phyloP scores from a whole-genome alignment of 2,797 vertebrate species.

The Cynopterus sphinx region DNA sequence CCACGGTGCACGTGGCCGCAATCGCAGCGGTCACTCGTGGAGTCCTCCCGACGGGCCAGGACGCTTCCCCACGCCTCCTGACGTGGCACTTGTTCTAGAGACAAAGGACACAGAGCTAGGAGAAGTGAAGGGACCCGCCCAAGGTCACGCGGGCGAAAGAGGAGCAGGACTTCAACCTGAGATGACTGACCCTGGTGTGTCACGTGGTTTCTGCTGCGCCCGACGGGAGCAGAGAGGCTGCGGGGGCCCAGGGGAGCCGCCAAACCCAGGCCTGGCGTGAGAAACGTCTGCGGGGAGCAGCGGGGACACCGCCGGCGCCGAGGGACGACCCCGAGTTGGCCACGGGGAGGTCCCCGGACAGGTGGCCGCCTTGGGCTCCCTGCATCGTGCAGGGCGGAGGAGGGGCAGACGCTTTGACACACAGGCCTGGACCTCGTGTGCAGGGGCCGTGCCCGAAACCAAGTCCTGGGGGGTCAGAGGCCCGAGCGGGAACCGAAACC shows the following conservation, averaged over 20 bases:
- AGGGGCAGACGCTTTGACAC: too few relatives aligned
- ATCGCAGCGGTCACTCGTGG: rapidly evolving
- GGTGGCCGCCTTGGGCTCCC: not conserved
- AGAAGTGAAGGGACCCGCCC: too few relatives aligned
- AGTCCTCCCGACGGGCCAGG: rapidly evolving
- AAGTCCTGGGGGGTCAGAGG: not conserved
- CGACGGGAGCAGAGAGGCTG: not conserved
- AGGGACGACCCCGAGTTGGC: not conserved
- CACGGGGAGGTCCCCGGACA: rapidly evolving
- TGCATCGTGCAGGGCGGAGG: rapidly evolving
- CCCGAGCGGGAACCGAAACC: not conserved
- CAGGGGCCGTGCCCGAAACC: too few relatives aligned
- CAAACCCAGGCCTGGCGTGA: not conserved
- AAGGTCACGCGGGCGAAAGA: not conserved
- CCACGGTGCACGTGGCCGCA: rapidly evolving
- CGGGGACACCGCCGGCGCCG: not conserved
- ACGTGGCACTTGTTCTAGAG: not conserved
- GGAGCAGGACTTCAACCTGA: not conserved
- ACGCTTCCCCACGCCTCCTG: not conserved
- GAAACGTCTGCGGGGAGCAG: not conserved
- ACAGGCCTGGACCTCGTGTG: not conserved
- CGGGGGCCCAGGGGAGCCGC: not conserved
- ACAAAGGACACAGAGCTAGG: not conserved
- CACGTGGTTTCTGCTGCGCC: not conserved
- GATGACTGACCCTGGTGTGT: not conserved